phyloP scores from a whole-genome alignment of 2,888 invertebrate genomes.

The Drosophila ezoana region DNA sequence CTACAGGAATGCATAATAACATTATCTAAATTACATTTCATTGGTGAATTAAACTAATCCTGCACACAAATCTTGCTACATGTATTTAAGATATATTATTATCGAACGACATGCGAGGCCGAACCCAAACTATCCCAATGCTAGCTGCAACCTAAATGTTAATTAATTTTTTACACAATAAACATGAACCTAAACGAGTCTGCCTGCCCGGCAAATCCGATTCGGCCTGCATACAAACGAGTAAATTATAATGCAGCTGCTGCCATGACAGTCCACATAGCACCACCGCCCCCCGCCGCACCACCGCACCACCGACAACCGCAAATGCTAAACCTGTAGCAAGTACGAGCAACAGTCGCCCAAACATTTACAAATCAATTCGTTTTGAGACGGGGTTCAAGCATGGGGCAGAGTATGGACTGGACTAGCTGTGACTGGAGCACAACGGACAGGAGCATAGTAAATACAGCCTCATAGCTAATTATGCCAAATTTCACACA shows the following conservation, averaged over 20 bases:
- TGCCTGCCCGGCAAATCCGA: slow-evolving; percentile 41
- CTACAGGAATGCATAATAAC: background rate
- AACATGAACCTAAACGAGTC: slow-evolving; percentile 29
- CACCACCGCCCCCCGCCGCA: background rate
- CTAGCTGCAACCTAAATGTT: slow-evolving; percentile 41
- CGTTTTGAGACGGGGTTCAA: slow-evolving; percentile 27
- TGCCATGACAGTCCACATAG: slow-evolving; percentile 35
- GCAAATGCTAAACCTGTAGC: slow-evolving; percentile 34
- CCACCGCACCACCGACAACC: slow-evolving; percentile 8
- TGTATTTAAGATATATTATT: slow-evolving; percentile 16
- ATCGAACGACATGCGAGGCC: background rate
- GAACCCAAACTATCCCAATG: slow-evolving; percentile 2
- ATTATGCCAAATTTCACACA: slow-evolving; percentile 51
- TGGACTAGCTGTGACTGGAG: slow-evolving; percentile 8
- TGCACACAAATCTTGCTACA: background rate
- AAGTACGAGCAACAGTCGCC: slow-evolving; percentile 13
- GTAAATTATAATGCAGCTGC: slow-evolving; percentile 69
- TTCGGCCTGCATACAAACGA: slow-evolving; percentile 66
- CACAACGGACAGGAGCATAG: slow-evolving; percentile 12
- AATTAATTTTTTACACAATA: slow-evolving; percentile 63
- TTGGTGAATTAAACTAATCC: slow-evolving; percentile 1
- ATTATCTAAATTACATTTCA: background rate
- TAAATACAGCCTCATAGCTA: slow-evolving; percentile 50
- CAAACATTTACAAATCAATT: slow-evolving; percentile 68
- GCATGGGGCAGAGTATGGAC: slow-evolving; percentile 1